Conservation (phyloP, 2,888 invertebrate genomes). For the Agrenia bidenticulata region DNA sequence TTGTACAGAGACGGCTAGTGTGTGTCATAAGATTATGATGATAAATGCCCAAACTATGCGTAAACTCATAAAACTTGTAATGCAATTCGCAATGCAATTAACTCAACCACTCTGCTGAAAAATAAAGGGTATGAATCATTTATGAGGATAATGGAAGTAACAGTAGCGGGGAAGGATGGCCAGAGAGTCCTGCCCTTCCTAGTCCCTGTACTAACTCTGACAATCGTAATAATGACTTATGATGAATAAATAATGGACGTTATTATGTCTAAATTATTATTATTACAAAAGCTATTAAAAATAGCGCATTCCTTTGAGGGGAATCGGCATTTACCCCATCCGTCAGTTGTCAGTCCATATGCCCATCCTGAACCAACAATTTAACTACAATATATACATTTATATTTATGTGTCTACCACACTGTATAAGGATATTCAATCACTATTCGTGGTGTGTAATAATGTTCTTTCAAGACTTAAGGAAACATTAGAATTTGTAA, state of each 20-base stretch:
- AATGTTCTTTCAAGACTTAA: too few species aligned
- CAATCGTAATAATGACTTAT: background rate
- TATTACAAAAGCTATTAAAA: constrained; percentile 18
- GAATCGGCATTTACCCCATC: background rate
- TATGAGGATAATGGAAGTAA: background rate
- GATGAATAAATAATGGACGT: background rate
- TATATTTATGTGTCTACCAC: too few species aligned
- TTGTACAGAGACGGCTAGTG: background rate
- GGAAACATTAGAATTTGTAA: too few species aligned
- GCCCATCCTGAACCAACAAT: too few species aligned
- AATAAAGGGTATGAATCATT: background rate
- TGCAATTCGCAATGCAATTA: constrained; percentile 1
- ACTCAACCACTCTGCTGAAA: background rate
- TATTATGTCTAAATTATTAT: constrained; percentile 12
- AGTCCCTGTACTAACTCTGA: too few species aligned
- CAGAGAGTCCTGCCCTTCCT: too few species aligned
- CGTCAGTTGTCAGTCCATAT: too few species aligned
- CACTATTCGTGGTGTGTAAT: too few species aligned
- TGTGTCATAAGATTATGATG: background rate
- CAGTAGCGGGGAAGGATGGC: too few species aligned
- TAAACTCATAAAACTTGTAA: constrained; percentile 1
- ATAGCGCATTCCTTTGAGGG: constrained; percentile 11
- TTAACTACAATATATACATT: too few species aligned
- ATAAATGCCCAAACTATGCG: constrained; percentile 16
- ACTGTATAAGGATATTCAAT: too few species aligned